Percentiles rank a stretch among this genome's conserved stretches.
Conservation (phyloP, 2,888 invertebrate species). For the Arctia plantaginis region DNA sequence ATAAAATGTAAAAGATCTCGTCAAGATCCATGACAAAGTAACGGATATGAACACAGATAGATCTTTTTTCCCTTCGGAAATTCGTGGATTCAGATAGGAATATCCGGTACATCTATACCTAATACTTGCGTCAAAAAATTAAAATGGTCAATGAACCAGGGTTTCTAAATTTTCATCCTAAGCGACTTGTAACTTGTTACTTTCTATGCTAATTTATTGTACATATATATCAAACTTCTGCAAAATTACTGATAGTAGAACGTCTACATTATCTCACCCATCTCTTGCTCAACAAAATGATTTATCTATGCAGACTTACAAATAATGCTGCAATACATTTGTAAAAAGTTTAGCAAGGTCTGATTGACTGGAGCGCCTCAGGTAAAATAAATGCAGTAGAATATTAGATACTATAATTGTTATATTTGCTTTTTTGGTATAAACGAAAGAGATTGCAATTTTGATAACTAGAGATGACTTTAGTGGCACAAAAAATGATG, state of each 20-base stretch:
- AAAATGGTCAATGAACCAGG: background rate
- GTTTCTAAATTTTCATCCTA: background rate
- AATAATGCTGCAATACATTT: slow-evolving; percentile 2
- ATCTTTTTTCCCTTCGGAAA: no score
- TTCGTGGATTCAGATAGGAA: no score
- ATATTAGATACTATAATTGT: background rate
- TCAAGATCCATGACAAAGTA: no score
- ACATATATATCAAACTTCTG: background rate
- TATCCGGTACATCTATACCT: no score
- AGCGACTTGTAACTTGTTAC: background rate
- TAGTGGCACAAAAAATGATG: no score
- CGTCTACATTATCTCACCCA: background rate
- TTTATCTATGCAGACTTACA: slow-evolving; percentile 16
- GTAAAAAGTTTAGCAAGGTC: slow-evolving; percentile 13
- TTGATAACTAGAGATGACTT: no score
- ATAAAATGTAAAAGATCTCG: no score
- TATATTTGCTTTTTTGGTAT: background rate
- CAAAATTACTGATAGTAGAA: slow-evolving; percentile 8
- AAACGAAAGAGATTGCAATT: background rate
- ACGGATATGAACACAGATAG: no score
- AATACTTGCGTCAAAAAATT: background rate
- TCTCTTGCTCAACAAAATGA: slow-evolving; percentile 11
- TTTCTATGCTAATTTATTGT: background rate
- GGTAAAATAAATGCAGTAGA: slow-evolving; percentile 4
- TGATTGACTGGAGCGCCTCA: slow-evolving; percentile 11